Base-by-base conservation (phyloP, 2,113 vertebrate genomes). In the Callocephalon fimbriatum region DNA sequence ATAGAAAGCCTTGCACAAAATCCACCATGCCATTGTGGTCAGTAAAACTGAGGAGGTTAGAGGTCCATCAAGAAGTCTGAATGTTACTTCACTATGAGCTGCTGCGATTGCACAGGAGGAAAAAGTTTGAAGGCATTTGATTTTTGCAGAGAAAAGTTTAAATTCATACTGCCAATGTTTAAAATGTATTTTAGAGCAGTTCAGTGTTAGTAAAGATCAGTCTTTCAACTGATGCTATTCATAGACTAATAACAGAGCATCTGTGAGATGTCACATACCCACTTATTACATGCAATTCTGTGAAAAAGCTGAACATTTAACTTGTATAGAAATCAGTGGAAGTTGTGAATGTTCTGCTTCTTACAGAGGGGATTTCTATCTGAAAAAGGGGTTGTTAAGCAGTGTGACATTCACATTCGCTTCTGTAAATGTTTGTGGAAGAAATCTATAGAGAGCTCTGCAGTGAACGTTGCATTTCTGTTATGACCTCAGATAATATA, bases 221-320 rank as follows among this genome's bases (percentile, higher is more conserved):
- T 77, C 48, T 81, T 92, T 80, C 71, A 90, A 73, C 54, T 61
- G 82, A 78, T 78, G 65, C 61, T 91, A 93, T 91, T 97, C 65
- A 86, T 15, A 77, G 65, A 81, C 56, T 93, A 96, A 93, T 93
- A 93, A 71, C 75, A 93, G 78, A 81, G 72, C 75, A 88, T 92
- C 74, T 58, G 40, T 76, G 88, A 73, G 81, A 91, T 82, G 91
- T 68, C 70, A 93, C 56, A 77, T 88, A 83, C 29, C 63, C 72
- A 15, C 31, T 80, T 84, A 90, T 86, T 93, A 90, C 19, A 77
- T 26, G 47, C 58, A 80, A 51, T 95, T 90, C 59, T 74, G 50
- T 51, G 71, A 53, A 88, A 88, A 72, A 90, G 77, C 75, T 19
- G n/a, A 86, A 38, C 3, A 3, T 81, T 38, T 90, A 74, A 94